Evolutionary conservation across 2,888 invertebrate species (phyloP), one percentile per base, ranked within the genome.

Genomic region (Nemoura dubitans): DNA sequence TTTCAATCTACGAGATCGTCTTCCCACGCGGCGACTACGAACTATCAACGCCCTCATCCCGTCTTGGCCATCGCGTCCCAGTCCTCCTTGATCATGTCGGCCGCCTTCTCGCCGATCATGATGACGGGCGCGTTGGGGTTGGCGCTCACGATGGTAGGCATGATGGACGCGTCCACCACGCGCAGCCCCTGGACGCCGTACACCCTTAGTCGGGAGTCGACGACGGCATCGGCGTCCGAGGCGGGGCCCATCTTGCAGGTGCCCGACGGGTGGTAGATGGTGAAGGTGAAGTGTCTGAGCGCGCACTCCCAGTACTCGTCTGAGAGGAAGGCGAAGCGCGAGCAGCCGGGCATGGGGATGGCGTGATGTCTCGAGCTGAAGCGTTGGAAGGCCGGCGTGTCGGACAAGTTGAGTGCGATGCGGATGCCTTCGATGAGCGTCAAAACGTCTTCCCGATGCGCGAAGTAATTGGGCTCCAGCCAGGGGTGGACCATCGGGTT

Each of bases 381-480:
- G 85, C 94, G 93, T 90, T 96, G 96, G 90, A 98, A 97, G 0
- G 97, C 95, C 0, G 94, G 93, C 0, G 96, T 95, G 87, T 95
- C 95, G 0, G 97, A 97, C 26, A 97, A 93, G 87, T 90, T 90
- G 16, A 91, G 86, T 7, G 89, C 91, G 16, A 91, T 90, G 87
- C 91, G 91, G 86, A 90, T 89, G 0, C 97, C 97, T 90, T 97
- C 97, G 0, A 95, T 95, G 0, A 98, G 91, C 0, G 95, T 94
- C 89, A 95, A 93, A 21, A 97, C 93, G 89, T 99, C 98, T 90
- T 96, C 94, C 88, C 91, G 90, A 89, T 97, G 95, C 0, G 97
- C 95, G 90, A 99, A 96, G 91, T 99, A 99, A 91, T 98, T 98
- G 0, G 98, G 98, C 90, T 97, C 96, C 86, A 99, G 96, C 21